These are phyloP conservation scores for Pararge aegeria DNA, from an alignment of 1,140 invertebrate genomes.

Conservation along the genomic window DNA sequence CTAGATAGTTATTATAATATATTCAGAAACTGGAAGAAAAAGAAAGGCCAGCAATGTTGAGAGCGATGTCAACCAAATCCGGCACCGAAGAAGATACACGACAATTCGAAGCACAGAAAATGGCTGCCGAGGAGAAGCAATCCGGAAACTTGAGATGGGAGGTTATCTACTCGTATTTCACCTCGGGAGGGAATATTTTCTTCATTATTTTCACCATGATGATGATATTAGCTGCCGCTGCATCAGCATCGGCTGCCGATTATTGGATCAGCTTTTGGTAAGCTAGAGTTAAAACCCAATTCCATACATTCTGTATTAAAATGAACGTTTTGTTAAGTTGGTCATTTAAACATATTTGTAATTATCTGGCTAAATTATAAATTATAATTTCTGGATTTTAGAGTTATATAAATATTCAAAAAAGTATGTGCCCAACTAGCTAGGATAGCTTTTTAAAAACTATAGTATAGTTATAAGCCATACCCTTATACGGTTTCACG, in stretches of 20 bases:
- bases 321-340: too few relatives aligned
- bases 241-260: constrained; percentile 81
- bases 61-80: constrained; percentile 36
- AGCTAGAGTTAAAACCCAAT: constrained; percentile 9
- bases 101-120: constrained; percentile 63
- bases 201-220: constrained; percentile 66
- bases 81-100: constrained; percentile 69
- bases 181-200: constrained; percentile 77
- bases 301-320: too few relatives aligned
- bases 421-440: too few relatives aligned
- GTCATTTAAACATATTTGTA: too few relatives aligned
- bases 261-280: constrained; percentile 88
- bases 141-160: constrained; percentile 82
- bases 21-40: constrained; percentile 49
- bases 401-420: too few relatives aligned
- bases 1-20: constrained; percentile 4
- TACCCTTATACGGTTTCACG: too few relatives aligned
- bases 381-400: too few relatives aligned
- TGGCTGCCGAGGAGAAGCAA: constrained; percentile 75
- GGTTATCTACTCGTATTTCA: constrained; percentile 76
- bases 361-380: too few relatives aligned
- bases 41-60: constrained; percentile 34
- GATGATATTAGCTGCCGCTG: constrained; percentile 76
- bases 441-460: too few relatives aligned
- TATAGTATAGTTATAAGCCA: too few relatives aligned